A percentile compares a stretch with the other conserved stretches of the same genome.
phyloP scores from a whole-genome alignment of 2,113 vertebrate species.

The Corythornis vintsioides region DNA sequence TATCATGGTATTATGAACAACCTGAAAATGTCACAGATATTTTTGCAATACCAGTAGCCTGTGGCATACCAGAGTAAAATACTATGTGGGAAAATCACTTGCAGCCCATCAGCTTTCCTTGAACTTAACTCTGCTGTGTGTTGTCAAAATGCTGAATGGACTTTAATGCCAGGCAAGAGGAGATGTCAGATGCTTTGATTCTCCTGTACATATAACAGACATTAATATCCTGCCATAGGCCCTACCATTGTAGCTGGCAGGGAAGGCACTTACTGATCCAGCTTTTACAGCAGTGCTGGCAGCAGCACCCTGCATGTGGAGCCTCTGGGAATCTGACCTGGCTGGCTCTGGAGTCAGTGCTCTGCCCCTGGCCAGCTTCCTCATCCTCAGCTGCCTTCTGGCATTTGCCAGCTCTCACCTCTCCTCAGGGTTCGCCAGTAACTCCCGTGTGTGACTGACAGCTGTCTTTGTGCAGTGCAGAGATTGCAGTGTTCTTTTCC shows the following conservation, averaged over 20 bases:
- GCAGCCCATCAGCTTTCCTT: background rate
- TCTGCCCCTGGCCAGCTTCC: rapidly evolving
- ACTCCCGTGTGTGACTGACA: background rate
- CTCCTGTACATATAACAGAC: background rate
- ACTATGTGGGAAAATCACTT: background rate
- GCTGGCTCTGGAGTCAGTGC: background rate
- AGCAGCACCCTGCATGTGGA: background rate
- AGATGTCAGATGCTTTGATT: conserved; percentile 9
- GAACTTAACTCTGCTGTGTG: background rate
- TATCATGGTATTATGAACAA: background rate
- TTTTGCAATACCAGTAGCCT: background rate
- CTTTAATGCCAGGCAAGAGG: background rate
- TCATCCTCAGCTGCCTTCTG: background rate
- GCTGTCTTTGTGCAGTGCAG: background rate
- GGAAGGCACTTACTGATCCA: background rate
- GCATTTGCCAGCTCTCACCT: background rate
- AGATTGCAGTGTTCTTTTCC: background rate
- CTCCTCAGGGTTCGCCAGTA: background rate
- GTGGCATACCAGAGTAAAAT: background rate
- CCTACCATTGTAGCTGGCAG: background rate
- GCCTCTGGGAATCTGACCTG: background rate
- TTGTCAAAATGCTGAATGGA: rapidly evolving
- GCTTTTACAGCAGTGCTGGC: rapidly evolving
- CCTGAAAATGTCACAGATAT: background rate
- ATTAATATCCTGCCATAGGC: background rate